Base-by-base conservation (phyloP, 2,888 invertebrate genomes). In the Ptychoptera albimana region DNA sequence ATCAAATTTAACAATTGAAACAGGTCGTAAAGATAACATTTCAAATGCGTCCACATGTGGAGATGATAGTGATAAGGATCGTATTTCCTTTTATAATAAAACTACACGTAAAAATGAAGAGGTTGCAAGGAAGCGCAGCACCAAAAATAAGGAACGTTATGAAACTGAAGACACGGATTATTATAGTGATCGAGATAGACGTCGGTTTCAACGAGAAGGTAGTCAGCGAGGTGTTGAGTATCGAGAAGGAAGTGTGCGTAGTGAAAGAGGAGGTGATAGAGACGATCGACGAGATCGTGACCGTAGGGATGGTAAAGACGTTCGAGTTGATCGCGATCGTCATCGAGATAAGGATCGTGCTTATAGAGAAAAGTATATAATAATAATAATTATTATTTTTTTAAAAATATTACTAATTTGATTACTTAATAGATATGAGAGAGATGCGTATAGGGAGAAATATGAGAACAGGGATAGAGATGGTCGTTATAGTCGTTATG, bases 101-200 rank as follows among this genome's bases (percentile, higher is more conserved):
- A 48, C 52, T 2, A 61, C 61, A 35, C 60, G 65, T 23, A 23
- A 23, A 3, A 64, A 49, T 58, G 52, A 60, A 54, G 66, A 63
- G 46, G 42, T 35, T 39, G 5, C 47, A 46, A 13, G 45, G 39
- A 16, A 39, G 39, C 11, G 44, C 38, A 32, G 45, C 51, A 59
- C 63, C 53, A 56, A 59, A 31, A 62, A 68, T 45, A 63, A 66
- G 49, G 68, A 65, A 44, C 61, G 71, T 45, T 75, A 75, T 57
- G 76, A 77, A 50, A 71, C 73, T 1, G 78, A 79, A 44, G 79
- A 78, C 53, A 73, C 75, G 3, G 76, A 78, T 57, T 76, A 73
- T 60, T 75, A 72, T 54, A 77, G 77, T 59, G 77, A 78, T 59
- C 68, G 72, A 47, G 77, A 77, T 50, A 66, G 70, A 48, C 71